Evolutionary conservation across 2,888 invertebrate species (phyloP), one percentile per base, ranked within the genome.

Genomic region (Acrobasis suavella): DNA sequence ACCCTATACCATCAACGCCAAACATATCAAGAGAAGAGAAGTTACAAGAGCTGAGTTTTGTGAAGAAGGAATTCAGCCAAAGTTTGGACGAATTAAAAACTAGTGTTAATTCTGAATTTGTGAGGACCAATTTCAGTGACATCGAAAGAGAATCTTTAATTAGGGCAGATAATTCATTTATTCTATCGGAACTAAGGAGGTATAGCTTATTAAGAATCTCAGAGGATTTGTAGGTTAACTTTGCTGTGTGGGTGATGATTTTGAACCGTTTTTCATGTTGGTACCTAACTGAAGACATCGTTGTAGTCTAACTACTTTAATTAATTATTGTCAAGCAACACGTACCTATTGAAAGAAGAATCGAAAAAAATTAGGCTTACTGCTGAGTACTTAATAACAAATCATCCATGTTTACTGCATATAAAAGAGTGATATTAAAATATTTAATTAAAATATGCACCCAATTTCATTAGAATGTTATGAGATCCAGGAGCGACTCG

Each of bases 111-210:
- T 73, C 79, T 9, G 89, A 87, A 16, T 89, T 90, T 17, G 90
- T 89, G 0, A 87, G 74, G 58, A 67, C 83, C 15, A 81, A 79
- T 3, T 86, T 91, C 63, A 75, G 67, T 60, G 86, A 87, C 10
- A 69, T 73, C 0, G 91, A 92, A 50, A 78, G 81, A 55, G 91
- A 91, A 54, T 82, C 88, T 0, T 67, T 92, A 17, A 82, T 92
- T 62, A 74, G 80, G 9, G 83, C 91, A 0, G 89, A 91, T 60
- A 92, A 92, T 68, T 67, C 83, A 3, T 92, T 92, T 62, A 92
- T 91, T 42, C 17, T 84, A 46, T 87, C 91, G 0, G 91, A 92
- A 68, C 79, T 83, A 66, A 77, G 83, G 50, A 69, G 81, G 63
- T 81, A 82, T 69, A 82, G 83, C 69, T 69, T 82, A 16, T 79